Percentiles rank a stretch among this genome's conserved stretches.
These are phyloP conservation scores for Drosophila sulfurigaster DNA, from an alignment of 1,140 invertebrate species.

Conservation along the genomic window DNA sequence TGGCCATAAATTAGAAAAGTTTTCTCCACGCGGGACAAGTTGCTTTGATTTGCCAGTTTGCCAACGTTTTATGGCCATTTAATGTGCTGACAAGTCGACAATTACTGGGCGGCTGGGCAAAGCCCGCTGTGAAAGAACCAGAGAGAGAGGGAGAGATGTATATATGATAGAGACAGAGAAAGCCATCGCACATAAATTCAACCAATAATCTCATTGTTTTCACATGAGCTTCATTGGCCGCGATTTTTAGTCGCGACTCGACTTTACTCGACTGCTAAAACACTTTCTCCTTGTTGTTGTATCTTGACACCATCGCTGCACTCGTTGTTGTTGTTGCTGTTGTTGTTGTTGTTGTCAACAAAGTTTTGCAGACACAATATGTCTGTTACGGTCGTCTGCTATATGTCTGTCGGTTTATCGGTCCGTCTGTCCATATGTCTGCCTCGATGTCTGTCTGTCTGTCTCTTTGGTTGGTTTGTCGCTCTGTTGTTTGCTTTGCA, in stretches of 20 bases:
- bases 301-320: conserved; percentile 25
- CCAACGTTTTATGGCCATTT: conserved; percentile 75
- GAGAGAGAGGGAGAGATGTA: background rate
- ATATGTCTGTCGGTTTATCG: conserved; percentile 28
- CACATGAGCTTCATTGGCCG: conserved; percentile 68
- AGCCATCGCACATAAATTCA: conserved; percentile 68
- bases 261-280: conserved; percentile 24
- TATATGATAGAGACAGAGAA: conserved; percentile 7
- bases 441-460: conserved; percentile 31
- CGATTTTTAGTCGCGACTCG: conserved; percentile 58
- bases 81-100: conserved; percentile 81
- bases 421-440: conserved; percentile 26
- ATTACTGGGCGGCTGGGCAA: conserved; percentile 61
- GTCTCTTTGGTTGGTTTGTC: conserved; percentile 20
- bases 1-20: conserved; percentile 79
- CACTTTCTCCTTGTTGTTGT: conserved; percentile 59
- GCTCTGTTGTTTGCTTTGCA: conserved; percentile 50
- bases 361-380: conserved; percentile 82
- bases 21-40: conserved; percentile 66
- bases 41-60: conserved; percentile 77
- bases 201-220: conserved; percentile 82
- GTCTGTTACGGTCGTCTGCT: conserved; percentile 62
- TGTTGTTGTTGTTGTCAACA: conserved; percentile 68
- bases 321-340: conserved; percentile 30
- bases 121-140: background rate